phyloP scores from a whole-genome alignment of 2,113 vertebrate genomes.

The Aleadryas rufinucha region DNA sequence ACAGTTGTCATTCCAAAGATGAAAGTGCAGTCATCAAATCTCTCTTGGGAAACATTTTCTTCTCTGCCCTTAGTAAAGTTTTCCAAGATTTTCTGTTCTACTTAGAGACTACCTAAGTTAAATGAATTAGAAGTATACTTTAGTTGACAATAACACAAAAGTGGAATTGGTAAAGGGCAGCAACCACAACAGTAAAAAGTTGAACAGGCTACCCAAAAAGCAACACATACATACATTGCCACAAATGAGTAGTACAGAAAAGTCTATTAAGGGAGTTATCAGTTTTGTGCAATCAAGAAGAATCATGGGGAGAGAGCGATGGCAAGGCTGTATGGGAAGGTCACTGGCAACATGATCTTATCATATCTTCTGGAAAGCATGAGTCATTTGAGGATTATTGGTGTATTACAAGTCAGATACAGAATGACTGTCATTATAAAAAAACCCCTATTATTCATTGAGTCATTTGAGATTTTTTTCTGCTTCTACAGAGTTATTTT shows the following conservation, averaged over 20 bases:
- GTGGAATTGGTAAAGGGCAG: neutral
- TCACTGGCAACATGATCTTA: neutral
- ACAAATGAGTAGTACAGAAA: neutral
- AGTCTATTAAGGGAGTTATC: neutral
- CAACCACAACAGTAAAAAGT: neutral
- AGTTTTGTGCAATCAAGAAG: neutral
- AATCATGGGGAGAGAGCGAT: neutral
- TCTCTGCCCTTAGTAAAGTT: neutral
- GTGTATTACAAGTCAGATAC: neutral
- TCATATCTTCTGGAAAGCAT: neutral
- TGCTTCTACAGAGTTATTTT: neutral
- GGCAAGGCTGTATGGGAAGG: neutral
- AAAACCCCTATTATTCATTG: rapidly evolving
- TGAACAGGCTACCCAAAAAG: neutral
- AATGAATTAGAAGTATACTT: neutral
- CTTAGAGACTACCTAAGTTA: neutral
- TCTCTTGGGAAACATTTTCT: neutral
- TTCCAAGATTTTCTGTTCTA: neutral
- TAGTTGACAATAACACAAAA: neutral
- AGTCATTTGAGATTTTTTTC: neutral
- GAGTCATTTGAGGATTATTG: neutral
- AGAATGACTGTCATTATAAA: neutral
- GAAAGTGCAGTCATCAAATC: neutral
- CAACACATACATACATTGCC: neutral
- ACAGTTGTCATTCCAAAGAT: neutral